Conservation (phyloP, 2,113 vertebrate species). For the Boleophthalmus pectinirostris region DNA sequence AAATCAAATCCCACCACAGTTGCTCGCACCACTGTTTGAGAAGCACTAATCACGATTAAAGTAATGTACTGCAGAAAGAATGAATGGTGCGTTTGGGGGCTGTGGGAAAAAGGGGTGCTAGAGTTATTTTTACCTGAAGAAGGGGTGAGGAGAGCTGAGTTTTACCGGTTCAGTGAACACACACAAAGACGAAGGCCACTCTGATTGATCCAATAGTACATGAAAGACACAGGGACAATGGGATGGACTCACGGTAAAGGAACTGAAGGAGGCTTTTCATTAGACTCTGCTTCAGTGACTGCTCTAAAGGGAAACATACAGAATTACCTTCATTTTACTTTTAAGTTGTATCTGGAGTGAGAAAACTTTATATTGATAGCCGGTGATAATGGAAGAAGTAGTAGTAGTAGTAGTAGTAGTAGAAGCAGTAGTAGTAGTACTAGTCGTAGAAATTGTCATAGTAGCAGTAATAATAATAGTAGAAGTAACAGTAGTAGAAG, state of each 20-base stretch:
- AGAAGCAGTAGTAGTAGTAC: too few species aligned
- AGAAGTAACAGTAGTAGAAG: too few species aligned
- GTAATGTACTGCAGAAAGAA: conserved; percentile 55
- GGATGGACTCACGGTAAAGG: too few species aligned
- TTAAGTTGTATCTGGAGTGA: neutral
- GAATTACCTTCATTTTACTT: too few species aligned
- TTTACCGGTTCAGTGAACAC: conserved; percentile 31
- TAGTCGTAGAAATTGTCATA: too few species aligned
- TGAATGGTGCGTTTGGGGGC: conserved; percentile 55
- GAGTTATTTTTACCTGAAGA: conserved; percentile 65
- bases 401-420: too few species aligned
- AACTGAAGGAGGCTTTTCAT: neutral
- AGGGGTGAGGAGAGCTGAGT: conserved; percentile 24
- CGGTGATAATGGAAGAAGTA: too few species aligned
- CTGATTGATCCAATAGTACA: conserved; percentile 28
- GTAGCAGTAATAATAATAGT: too few species aligned
- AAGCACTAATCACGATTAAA: conserved; percentile 20
- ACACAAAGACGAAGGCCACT: conserved; percentile 43
- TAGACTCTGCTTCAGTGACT: too few species aligned
- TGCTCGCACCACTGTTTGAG: too few species aligned
- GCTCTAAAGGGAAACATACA: too few species aligned
- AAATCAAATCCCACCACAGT: too few species aligned
- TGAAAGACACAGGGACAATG: neutral
- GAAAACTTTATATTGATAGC: neutral
- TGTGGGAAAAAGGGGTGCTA: conserved; percentile 60